Evolutionary conservation across 2,888 invertebrate genomes (phyloP).

Genomic region (Stenoptilia bipunctidactyla): DNA sequence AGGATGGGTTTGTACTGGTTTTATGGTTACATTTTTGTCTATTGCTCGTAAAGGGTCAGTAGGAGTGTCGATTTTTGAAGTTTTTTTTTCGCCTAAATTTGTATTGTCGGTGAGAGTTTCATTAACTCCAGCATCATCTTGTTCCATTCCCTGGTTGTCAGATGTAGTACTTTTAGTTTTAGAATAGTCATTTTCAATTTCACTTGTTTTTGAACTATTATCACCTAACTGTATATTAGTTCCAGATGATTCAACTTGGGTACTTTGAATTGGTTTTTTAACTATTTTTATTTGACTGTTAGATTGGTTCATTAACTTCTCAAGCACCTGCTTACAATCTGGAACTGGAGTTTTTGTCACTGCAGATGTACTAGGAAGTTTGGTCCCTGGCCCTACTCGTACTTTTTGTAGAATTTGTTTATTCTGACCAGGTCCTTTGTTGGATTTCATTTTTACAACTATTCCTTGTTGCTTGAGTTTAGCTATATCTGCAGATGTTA

Average conservation of each 20-base stretch:
- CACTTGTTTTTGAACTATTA: too few relatives aligned
- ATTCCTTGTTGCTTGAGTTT: constrained; percentile 56
- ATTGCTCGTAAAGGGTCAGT: constrained; percentile 16
- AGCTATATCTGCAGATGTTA: constrained; percentile 34
- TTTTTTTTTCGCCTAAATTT: not conserved
- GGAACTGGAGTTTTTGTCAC: constrained; percentile 4
- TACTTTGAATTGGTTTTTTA: constrained; percentile 28
- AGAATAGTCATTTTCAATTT: too few relatives aligned
- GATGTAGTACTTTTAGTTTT: too few relatives aligned
- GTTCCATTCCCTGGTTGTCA: constrained; percentile 7
- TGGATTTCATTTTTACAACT: constrained; percentile 41
- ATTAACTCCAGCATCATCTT: not conserved
- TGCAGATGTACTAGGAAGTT: constrained; percentile 11
- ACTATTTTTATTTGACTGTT: constrained; percentile 56
- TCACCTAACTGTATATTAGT: too few relatives aligned
- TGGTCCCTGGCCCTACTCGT: not conserved
- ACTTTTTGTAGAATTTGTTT: not conserved
- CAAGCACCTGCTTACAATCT: constrained; percentile 32
- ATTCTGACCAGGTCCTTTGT: not conserved
- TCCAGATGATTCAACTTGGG: not conserved
- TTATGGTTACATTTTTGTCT: constrained; percentile 17
- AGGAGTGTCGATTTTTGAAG: too few relatives aligned
- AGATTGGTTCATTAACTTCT: constrained; percentile 47
- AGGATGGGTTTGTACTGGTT: constrained; percentile 7
- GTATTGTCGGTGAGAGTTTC: not conserved